These are phyloP conservation scores for Ictalurus furcatus DNA, from an alignment of 2,113 vertebrate species.

Conservation along the genomic window DNA sequence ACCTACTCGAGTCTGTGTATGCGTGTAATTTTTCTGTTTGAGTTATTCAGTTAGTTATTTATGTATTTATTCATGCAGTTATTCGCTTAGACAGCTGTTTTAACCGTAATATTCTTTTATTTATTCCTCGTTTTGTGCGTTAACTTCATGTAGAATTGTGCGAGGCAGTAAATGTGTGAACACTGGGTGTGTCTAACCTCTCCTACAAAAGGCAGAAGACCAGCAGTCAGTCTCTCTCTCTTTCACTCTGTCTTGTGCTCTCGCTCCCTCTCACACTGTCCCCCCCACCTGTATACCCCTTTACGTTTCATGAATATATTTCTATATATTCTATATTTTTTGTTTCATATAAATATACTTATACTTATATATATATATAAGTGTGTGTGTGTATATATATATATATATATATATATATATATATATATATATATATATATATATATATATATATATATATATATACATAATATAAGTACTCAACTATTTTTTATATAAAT, in stretches of 20 bases:
- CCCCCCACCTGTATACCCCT: background rate
- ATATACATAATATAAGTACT: background rate
- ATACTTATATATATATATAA: no score
- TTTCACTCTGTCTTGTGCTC: background rate
- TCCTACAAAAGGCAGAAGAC: background rate
- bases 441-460: no score
- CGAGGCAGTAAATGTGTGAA: background rate
- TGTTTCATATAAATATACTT: background rate
- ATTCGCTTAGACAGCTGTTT: background rate
- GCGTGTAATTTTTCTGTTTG: background rate
- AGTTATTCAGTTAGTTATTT: background rate
- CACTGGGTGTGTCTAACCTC: background rate
- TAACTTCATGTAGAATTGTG: background rate
- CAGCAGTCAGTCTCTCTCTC: background rate
- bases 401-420: no score
- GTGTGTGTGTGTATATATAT: no score
- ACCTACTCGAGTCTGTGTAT: background rate
- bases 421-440: no score
- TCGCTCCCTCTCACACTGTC: background rate
- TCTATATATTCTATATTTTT: background rate
- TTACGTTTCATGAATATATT: background rate
- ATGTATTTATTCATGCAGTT: background rate
- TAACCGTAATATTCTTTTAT: background rate
- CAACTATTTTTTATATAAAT: background rate
- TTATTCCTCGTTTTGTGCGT: background rate